Conservation (phyloP, 2,113 vertebrate genomes). For the Lepisosteus oculatus region DNA sequence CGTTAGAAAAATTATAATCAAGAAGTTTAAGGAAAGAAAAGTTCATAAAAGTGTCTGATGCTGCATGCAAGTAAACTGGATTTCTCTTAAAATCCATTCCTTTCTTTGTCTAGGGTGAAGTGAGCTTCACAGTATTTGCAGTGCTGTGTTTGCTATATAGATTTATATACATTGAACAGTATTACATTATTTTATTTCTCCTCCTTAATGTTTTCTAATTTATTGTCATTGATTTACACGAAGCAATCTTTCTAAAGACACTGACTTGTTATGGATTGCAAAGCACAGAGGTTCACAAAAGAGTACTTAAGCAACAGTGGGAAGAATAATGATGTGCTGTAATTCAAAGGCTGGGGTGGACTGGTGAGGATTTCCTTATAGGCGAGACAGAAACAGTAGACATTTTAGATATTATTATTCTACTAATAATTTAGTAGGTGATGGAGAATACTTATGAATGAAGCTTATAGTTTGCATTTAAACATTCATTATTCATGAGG, state of each 20-base stretch:
- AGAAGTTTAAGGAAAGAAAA: no score
- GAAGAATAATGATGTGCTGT: slow-evolving; percentile 20
- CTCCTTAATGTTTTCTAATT: slow-evolving; percentile 49
- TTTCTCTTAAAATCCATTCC: not conserved
- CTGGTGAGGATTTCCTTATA: not conserved
- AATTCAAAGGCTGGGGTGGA: not conserved
- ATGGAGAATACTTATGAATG: no score
- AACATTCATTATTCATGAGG: no score
- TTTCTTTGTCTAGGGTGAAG: not conserved
- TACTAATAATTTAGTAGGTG: no score
- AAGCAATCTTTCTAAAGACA: slow-evolving; percentile 27
- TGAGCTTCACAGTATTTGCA: not conserved
- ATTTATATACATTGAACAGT: slow-evolving; percentile 61
- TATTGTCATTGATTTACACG: slow-evolving; percentile 58
- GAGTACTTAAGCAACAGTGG: slow-evolving; percentile 23
- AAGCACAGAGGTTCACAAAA: slow-evolving; percentile 26
- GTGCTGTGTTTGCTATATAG: slow-evolving; percentile 60
- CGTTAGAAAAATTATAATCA: no score
- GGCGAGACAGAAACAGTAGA: not conserved
- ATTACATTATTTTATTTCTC: slow-evolving; percentile 53
- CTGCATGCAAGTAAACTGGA: no score
- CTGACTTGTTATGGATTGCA: fast-evolving
- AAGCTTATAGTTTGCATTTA: no score
- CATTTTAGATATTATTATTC: no score
- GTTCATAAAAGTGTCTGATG: no score